These are phyloP conservation scores for Drosophila paramelanica DNA, from an alignment of 2,888 invertebrate genomes.

Conservation along the genomic window DNA sequence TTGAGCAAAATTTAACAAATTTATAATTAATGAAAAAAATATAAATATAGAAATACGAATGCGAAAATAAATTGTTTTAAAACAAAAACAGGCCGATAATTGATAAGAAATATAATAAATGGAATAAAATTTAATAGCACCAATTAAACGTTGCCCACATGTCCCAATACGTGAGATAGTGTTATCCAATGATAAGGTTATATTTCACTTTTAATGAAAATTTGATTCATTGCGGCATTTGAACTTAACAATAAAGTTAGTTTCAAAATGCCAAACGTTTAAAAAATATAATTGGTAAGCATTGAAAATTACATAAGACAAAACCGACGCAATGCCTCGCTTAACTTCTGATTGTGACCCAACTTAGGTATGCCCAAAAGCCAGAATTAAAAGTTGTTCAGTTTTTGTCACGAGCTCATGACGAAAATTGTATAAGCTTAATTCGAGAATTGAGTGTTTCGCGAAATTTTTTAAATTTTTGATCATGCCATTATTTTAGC, in stretches of 20 bases:
- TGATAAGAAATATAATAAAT: conserved; percentile 21
- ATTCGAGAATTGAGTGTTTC: conserved; percentile 1
- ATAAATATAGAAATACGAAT: not conserved
- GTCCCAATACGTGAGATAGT: conserved; percentile 1
- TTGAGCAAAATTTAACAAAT: conserved; percentile 54
- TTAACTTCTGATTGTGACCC: not conserved
- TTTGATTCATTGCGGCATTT: not conserved
- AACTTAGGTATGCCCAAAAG: not conserved
- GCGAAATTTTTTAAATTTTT: conserved; percentile 41
- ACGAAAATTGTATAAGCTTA: not conserved
- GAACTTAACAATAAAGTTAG: not conserved
- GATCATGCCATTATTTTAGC: conserved; percentile 20
- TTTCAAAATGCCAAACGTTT: not conserved
- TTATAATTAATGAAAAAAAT: conserved; percentile 8
- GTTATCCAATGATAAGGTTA: conserved; percentile 22
- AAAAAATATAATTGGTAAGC: not conserved
- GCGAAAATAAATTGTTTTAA: not conserved
- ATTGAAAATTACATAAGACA: not conserved
- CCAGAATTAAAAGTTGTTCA: not conserved
- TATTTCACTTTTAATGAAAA: not conserved
- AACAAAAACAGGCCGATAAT: conserved; percentile 1
- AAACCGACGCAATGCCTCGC: not conserved
- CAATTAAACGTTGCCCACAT: conserved; percentile 16
- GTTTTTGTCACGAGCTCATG: conserved; percentile 4
- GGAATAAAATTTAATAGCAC: conserved; percentile 13